Evolutionary conservation across 2,797 vertebrate species (phyloP).

Genomic region (Xerus rutilus): DNA sequence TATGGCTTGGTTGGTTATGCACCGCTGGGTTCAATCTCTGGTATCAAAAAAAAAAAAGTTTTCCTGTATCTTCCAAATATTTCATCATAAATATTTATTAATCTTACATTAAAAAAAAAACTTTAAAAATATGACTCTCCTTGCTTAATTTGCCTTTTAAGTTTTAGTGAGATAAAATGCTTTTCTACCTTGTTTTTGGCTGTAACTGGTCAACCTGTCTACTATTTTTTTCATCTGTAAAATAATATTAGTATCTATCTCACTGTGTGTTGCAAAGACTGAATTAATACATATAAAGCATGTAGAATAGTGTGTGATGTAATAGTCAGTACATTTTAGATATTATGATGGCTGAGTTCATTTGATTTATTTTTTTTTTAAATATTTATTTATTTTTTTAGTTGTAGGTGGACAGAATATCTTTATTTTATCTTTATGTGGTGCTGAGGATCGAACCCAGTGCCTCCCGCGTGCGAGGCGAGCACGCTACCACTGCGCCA

Average conservation of each 20-base stretch:
- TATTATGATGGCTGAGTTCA: not conserved
- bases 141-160: not conserved
- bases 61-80: not conserved
- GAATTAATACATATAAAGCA: not conserved
- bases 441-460: too few species aligned
- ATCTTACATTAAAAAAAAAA: not conserved
- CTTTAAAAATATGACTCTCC: not conserved
- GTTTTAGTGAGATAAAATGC: not conserved
- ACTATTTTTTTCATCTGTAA: not conserved
- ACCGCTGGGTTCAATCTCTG: too few species aligned
- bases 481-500: too few species aligned
- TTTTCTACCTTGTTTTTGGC: slow-evolving; percentile 30
- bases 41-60: too few species aligned
- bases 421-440: too few species aligned
- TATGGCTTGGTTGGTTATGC: too few species aligned
- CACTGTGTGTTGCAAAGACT: not conserved
- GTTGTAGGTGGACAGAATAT: too few species aligned
- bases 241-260: not conserved
- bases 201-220: not conserved
- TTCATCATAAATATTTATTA: not conserved
- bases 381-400: too few species aligned
- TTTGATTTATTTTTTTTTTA: slow-evolving; percentile 23
- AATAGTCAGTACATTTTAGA: not conserved
- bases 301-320: slow-evolving; percentile 9
- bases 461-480: too few species aligned